phyloP scores from a whole-genome alignment of 2,888 invertebrate species.

The Phengaris arion region DNA sequence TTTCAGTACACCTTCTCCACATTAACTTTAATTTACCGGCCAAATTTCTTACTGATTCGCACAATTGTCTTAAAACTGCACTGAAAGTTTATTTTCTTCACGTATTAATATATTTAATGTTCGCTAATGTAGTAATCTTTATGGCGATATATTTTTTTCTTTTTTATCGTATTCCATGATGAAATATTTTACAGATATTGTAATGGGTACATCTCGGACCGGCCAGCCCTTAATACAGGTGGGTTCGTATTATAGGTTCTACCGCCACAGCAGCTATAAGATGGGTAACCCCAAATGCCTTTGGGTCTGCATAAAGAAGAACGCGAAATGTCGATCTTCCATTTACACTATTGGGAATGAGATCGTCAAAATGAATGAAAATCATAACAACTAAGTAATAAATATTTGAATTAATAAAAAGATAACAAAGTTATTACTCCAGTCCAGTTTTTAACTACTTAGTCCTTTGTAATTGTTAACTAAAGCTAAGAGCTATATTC shows the following conservation, averaged over 20 bases:
- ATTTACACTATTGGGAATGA: slow-evolving; percentile 43
- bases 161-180: no score
- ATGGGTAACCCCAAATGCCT: slow-evolving; percentile 45
- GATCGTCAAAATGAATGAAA: slow-evolving; percentile 39
- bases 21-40: no score
- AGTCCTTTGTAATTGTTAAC: no score
- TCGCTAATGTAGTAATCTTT: no score
- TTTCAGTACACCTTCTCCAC: no score
- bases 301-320: slow-evolving; percentile 50
- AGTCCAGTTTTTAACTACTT: background rate
- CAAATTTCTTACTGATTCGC: no score
- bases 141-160: no score
- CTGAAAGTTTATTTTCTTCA: no score
- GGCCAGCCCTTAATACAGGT: slow-evolving; percentile 49
- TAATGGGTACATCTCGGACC: background rate
- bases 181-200: background rate
- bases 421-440: background rate
- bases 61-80: no score
- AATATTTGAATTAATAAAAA: no score
- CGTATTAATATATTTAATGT: no score
- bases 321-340: slow-evolving; percentile 42
- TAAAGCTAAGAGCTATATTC: no score
- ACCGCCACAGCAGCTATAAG: slow-evolving; percentile 47
- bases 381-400: slow-evolving; percentile 35
- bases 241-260: slow-evolving; percentile 47